Base-by-base conservation (phyloP, 2,797 vertebrate species). In the Typhlichthys eigenmanni region DNA sequence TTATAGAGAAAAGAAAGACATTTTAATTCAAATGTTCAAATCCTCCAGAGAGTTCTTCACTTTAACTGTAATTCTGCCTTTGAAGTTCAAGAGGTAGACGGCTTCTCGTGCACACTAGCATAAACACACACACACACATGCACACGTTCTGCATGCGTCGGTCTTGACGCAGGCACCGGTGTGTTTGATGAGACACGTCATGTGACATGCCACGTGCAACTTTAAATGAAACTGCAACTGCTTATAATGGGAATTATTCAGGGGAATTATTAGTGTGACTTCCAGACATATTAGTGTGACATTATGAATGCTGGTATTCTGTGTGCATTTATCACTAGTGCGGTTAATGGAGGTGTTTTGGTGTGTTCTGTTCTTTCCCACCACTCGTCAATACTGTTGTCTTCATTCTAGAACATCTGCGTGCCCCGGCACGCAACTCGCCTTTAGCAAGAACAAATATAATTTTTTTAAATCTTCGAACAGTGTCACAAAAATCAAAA, bases 391-490 rank as follows among this genome's bases (percentile, higher is more conserved):
- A 49, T 69, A 47, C 56, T 43, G 51, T 60, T n/a, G n/a, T 72
- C 75, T 63, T 61, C 63, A 60, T 55, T 71, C 62, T 50, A 62
- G 69, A 68, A 60, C 54, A 52, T 62, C 51, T 49, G 66, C 85
- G 54, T 7, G 83, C 69, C 72, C 62, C 65, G 8, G 67, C 85
- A 51, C 29, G 84, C 47, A 1, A 2, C n/a, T 46, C 66, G 73
- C 60, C 64, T 68, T 57, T 1, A 71, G 75, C 65, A 29, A 61
- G 69, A 79, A 52, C 71, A 63, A 29, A 75, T 72, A 70, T 71
- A 50, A 43, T 80, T 74, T 74, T 38, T 61, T 69, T 49, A 71
- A 66, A 66, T 62, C 17, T 64, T 59, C 12, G 8, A 60, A 61
- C 56, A 58, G 49, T 51, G 61, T 68, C 66, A 45, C 12, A 38